Percentiles rank a stretch among this genome's conserved stretches.
These are phyloP conservation scores for Cryptoprocta ferox DNA, from an alignment of 2,797 vertebrate species.

Conservation along the genomic window DNA sequence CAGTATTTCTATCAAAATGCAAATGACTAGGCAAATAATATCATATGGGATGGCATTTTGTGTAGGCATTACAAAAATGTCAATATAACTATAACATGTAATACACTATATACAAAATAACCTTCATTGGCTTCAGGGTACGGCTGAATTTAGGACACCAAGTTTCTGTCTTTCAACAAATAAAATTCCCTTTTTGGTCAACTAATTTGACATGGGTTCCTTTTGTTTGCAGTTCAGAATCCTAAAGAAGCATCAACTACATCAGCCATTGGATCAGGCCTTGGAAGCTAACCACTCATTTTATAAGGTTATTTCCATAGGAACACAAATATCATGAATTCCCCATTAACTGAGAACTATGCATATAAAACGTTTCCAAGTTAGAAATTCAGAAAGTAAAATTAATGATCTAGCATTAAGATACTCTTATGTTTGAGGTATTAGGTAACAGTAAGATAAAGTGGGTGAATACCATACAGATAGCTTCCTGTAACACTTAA, in stretches of 20 bases:
- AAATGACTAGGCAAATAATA: neutral
- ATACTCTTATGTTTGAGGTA: neutral
- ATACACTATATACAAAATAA: neutral
- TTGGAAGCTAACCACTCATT: neutral
- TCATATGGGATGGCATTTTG: neutral
- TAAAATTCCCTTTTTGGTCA: neutral
- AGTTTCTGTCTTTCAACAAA: neutral
- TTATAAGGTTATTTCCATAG: neutral
- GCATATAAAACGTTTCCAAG: neutral
- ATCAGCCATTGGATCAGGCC: neutral
- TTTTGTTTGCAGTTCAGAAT: neutral
- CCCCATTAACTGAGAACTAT: slow-evolving; percentile 19
- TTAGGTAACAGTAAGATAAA: neutral
- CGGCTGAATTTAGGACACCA: neutral
- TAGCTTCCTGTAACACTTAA: neutral
- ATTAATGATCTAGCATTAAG: neutral
- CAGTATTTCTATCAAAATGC: neutral
- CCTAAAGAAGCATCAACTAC: neutral
- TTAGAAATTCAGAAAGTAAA: neutral
- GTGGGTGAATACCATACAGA: neutral
- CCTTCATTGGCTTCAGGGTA: neutral
- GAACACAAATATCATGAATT: neutral
- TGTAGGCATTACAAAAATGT: neutral
- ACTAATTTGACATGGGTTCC: neutral
- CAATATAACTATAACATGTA: neutral